Conservation (phyloP, 2,888 invertebrate species). For the Ganaspis brasiliensis region DNA sequence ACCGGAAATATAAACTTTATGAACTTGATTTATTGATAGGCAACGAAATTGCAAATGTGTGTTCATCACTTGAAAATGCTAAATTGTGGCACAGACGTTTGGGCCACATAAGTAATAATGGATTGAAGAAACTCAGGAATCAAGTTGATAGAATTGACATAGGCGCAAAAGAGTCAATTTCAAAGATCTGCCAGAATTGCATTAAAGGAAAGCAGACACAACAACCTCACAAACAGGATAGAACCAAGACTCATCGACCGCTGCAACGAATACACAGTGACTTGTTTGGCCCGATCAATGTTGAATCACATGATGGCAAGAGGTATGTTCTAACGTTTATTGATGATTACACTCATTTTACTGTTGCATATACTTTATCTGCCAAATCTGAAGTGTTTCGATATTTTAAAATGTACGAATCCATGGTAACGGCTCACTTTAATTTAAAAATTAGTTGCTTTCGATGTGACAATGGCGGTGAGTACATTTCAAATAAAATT, state of each 20-base stretch:
- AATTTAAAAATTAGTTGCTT: conserved; percentile 62
- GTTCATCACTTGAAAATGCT: conserved; percentile 24
- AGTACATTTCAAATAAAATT: conserved; percentile 64
- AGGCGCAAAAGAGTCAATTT: neutral
- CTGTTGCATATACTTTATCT: conserved; percentile 36
- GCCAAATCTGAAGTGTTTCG: conserved; percentile 63
- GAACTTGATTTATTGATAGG: conserved; percentile 35
- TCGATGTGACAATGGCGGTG: conserved; percentile 65
- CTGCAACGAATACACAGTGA: conserved; percentile 62
- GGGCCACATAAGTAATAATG: conserved; percentile 53
- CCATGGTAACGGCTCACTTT: conserved; percentile 62
- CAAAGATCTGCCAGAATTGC: conserved; percentile 54
- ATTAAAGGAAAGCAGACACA: conserved; percentile 59
- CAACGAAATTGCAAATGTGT: neutral
- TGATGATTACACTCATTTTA: conserved; percentile 66
- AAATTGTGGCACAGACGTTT: conserved; percentile 58
- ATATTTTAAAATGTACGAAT: conserved; percentile 62
- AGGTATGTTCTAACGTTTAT: conserved; percentile 53
- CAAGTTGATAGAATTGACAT: conserved; percentile 50
- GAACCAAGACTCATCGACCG: conserved; percentile 53
- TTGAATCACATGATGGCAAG: conserved; percentile 56
- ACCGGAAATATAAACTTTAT: conserved; percentile 51
- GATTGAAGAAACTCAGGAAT: conserved; percentile 42
- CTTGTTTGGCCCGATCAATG: conserved; percentile 61
- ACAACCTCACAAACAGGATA: conserved; percentile 41